Evolutionary conservation across 2,888 invertebrate species (phyloP).

Genomic region (Netelia melanura): DNA sequence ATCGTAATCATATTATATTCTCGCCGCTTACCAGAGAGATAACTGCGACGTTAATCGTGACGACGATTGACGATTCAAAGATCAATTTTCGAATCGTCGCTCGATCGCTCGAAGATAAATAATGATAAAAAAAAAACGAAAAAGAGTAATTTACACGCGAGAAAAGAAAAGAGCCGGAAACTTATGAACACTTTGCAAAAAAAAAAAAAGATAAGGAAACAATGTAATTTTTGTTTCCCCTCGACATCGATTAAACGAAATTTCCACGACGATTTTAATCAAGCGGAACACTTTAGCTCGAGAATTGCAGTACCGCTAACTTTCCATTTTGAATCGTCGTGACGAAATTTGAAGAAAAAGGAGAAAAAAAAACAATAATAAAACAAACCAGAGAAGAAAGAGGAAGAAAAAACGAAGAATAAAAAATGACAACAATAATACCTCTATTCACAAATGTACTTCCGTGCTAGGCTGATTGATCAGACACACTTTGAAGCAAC

Average conservation of each 20-base stretch:
- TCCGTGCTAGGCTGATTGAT: constrained; percentile 18
- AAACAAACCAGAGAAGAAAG: not conserved
- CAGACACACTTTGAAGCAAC: constrained; percentile 21
- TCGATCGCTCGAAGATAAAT: not conserved
- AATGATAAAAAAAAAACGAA: not conserved
- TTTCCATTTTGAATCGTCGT: constrained; percentile 1
- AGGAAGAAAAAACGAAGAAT: not conserved
- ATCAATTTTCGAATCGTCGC: not conserved
- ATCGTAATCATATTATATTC: constrained; percentile 12
- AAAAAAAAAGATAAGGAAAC: no score
- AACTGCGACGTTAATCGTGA: constrained; percentile 22
- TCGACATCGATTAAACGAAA: not conserved
- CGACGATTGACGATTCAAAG: not conserved
- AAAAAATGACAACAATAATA: constrained; percentile 31
- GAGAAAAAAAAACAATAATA: not conserved
- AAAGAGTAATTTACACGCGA: not conserved
- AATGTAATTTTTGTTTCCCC: not conserved
- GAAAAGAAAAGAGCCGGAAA: no score
- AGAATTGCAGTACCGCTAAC: not conserved
- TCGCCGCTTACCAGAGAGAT: constrained; percentile 19
- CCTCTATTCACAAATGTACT: constrained; percentile 42
- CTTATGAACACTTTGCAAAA: no score
- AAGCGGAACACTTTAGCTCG: constrained; percentile 6
- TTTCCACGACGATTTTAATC: constrained; percentile 21
- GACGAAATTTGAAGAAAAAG: not conserved